These are phyloP conservation scores for Dascyllus trimaculatus DNA, from an alignment of 2,113 vertebrate species.

Conservation along the genomic window DNA sequence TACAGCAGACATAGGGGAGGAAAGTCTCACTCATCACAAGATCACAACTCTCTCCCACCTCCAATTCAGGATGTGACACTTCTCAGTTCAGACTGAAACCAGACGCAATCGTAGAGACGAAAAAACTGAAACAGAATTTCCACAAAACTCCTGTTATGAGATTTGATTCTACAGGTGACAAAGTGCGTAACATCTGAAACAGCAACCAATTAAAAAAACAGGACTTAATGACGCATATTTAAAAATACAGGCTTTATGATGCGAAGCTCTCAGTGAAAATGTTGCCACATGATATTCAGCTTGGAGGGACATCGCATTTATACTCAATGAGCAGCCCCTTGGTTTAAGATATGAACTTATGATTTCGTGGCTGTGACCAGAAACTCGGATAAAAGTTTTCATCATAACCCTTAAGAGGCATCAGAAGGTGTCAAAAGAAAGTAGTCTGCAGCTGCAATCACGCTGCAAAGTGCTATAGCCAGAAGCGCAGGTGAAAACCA, in stretches of 20 bases:
- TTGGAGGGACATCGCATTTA: too few species aligned
- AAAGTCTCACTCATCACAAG: too few species aligned
- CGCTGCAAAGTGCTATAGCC: background rate
- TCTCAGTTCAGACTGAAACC: slow-evolving; percentile 64
- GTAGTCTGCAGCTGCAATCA: background rate
- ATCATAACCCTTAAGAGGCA: background rate
- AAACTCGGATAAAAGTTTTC: background rate
- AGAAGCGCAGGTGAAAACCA: background rate
- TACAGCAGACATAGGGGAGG: too few species aligned
- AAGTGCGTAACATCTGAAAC: background rate
- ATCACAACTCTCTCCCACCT: background rate
- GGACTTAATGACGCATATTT: too few species aligned
- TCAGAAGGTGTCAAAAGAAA: background rate
- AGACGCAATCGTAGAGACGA: background rate
- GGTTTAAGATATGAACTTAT: background rate
- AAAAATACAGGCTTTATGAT: too few species aligned
- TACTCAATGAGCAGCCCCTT: background rate
- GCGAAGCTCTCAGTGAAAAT: background rate
- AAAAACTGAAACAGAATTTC: slow-evolving; percentile 6
- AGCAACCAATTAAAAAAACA: background rate
- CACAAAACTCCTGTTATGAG: background rate
- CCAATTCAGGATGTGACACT: slow-evolving; percentile 56
- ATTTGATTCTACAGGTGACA: background rate
- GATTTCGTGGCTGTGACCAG: slow-evolving; percentile 10
- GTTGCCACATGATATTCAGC: too few species aligned